Evolutionary conservation across 2,797 vertebrate species (phyloP), one percentile per base, ranked within the genome.

Genomic region (Geotrypetes seraphini): DNA sequence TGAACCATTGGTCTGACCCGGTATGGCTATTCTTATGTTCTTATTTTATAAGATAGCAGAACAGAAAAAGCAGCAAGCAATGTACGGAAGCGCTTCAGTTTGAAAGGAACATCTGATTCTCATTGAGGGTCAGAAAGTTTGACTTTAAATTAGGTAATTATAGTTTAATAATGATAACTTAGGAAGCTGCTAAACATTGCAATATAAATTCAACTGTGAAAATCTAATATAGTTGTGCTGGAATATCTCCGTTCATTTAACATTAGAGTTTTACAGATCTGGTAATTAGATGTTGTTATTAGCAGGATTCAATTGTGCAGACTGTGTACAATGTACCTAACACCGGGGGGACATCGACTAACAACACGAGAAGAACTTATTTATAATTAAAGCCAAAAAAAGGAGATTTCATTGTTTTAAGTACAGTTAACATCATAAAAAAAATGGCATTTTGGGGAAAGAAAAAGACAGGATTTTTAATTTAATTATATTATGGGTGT

Each of bases 261-360:
- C 31, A 50, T 35, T 28, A 25, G 36, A 1, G 18, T 59, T 57
- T 64, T 63, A 47, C 26, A 44, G 45, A 47, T 54, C 54, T 54
- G 57, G 54, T 67, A 61, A 61, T 59, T 44, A 47, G 42, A 47
- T 39, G 34, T 19, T 43, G 44, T 22, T 51, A 53, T 51, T 64
- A 61, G 54, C 57, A 54, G 54, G 57, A 64, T 67, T 54, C 57
- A 49, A 26, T 39, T 17, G 47, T 54, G 52, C 50, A 24, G 61
- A 54, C 54, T 41, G 49, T 61, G 2, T 39, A 47, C 38, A 39
- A 52, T 46, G 53, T 26, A 43, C 12, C 12, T 50, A 36, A 28
- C 15, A 45, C 35, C 59, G 33, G 54, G 33, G n/a, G 42, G 42
- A 52, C 41, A 33, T 59, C 57, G 47, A 60, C 50, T 50, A 64